phyloP scores from a whole-genome alignment of 2,888 invertebrate species.

The Acleris cristana region DNA sequence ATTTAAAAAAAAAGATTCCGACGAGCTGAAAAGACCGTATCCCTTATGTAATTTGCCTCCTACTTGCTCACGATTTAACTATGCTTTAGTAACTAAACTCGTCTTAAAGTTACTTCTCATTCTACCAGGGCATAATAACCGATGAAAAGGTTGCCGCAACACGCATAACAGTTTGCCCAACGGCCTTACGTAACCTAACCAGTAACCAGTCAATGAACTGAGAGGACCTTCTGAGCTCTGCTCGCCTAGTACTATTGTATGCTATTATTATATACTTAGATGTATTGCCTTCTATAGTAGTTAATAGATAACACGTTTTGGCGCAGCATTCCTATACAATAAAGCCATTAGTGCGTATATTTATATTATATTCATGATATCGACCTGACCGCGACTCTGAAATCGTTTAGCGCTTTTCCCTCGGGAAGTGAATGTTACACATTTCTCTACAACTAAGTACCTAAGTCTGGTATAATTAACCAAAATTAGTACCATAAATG shows the following conservation, averaged over 20 bases:
- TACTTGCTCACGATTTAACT: too few relatives aligned
- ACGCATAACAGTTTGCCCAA: slow-evolving; percentile 15
- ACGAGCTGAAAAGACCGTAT: too few relatives aligned
- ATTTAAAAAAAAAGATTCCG: too few relatives aligned
- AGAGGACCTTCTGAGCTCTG: slow-evolving; percentile 28
- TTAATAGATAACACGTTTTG: background rate
- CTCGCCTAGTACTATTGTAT: slow-evolving; percentile 30
- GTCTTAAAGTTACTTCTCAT: slow-evolving; percentile 16
- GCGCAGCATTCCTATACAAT: background rate
- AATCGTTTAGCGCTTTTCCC: too few relatives aligned
- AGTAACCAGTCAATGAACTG: slow-evolving; percentile 23
- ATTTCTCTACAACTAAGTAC: too few relatives aligned
- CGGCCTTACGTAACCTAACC: slow-evolving; percentile 16
- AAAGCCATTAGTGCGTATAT: too few relatives aligned
- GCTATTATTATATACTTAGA: slow-evolving; percentile 24
- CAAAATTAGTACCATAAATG: too few relatives aligned
- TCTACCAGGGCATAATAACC: slow-evolving; percentile 22
- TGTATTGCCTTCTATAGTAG: slow-evolving; percentile 2
- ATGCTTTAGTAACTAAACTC: slow-evolving; percentile 1
- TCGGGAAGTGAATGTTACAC: too few relatives aligned
- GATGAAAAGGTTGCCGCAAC: slow-evolving; percentile 11
- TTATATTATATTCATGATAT: too few relatives aligned
- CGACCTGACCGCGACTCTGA: too few relatives aligned
- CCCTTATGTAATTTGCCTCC: too few relatives aligned
- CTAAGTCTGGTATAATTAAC: too few relatives aligned